Evolutionary conservation across 2,888 invertebrate genomes (phyloP), one percentile per base, ranked within the genome.

Genomic region (Trissonchulus latispiculum): DNA sequence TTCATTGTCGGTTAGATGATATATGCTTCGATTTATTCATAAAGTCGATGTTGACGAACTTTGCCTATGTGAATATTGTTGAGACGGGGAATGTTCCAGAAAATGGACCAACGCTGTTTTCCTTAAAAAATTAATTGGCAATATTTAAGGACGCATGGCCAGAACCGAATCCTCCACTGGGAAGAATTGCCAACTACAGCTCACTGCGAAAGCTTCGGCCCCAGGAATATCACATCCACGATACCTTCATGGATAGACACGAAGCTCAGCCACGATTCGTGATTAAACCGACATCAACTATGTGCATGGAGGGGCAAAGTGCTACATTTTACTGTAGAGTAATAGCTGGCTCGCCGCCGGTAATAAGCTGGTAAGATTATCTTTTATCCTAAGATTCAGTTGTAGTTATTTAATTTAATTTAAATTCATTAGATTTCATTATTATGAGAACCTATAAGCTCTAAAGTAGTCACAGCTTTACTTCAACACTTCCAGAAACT

Each of bases 241-340:
- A 99, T 80, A 90, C 93, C 77, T 92, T 76, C 81, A 36, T 81
- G 91, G 96, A 97, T 86, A 92, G 96, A 62, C 88, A 94, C 79
- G 97, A 99, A 87, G 97, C 97, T 32, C 95, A 94, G 67, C 99
- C 99, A 2, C 88, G 97, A 83, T 99, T 99, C 86, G 95, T 99
- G 80, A 95, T 99, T 83, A 91, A 91, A 83, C 99, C 99, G 8
- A 90, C 91, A 81, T 93, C 93, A 75, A 93, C 95, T 77, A 93
- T 95, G 87, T 93, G 93, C 78, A 93, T 92, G 85, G 97, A 99
- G 84, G 97, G 97, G 48, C 95, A 97, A 84, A 93, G 92, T 76
- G 96, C 95, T 75, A 95, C 93, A 84, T 92, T 99, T 88, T 93
- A 93, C 84, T 99, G 97, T 84, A 90, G 95, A 80, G 91, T 99